Evolutionary conservation across 2,888 invertebrate genomes (phyloP).

Genomic region (Sclerodermus sp.): DNA sequence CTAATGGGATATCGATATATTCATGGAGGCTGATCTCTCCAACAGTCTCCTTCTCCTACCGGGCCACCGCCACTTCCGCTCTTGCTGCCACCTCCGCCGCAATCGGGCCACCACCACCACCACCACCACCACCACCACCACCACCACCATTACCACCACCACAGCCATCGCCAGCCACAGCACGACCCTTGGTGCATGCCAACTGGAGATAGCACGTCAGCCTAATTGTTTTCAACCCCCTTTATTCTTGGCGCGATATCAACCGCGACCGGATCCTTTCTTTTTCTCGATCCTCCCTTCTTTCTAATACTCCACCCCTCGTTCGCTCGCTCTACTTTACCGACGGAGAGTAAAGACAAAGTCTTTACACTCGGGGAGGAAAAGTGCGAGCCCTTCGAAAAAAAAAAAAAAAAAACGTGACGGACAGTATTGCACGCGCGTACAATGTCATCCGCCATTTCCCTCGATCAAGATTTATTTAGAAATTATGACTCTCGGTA

Average conservation of each 20-base stretch:
- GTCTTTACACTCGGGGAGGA: too few relatives aligned
- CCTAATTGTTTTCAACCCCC: constrained; percentile 33
- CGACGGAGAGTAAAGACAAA: too few relatives aligned
- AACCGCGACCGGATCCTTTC: constrained; percentile 8
- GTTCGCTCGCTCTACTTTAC: background rate
- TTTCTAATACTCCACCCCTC: background rate
- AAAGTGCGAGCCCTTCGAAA: too few relatives aligned
- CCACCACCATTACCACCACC: constrained; percentile 3
- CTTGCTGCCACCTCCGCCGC: background rate
- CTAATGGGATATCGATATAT: constrained; percentile 54
- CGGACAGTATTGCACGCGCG: too few relatives aligned
- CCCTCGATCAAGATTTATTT: too few relatives aligned
- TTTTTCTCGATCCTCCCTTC: background rate
- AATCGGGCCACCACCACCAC: constrained; percentile 8
- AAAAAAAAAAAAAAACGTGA: too few relatives aligned
- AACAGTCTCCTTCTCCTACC: constrained; percentile 34
- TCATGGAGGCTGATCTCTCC: constrained; percentile 43
- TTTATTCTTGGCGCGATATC: background rate
- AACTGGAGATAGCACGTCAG: constrained; percentile 25
- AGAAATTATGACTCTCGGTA: too few relatives aligned
- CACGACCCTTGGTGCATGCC: constrained; percentile 25
- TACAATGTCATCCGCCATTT: too few relatives aligned
- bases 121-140: constrained; percentile 2
- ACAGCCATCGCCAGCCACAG: constrained; percentile 6
- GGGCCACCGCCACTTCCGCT: constrained; percentile 11